Base-by-base conservation (phyloP, 2,888 invertebrate genomes). In the Stenurella melanura region DNA sequence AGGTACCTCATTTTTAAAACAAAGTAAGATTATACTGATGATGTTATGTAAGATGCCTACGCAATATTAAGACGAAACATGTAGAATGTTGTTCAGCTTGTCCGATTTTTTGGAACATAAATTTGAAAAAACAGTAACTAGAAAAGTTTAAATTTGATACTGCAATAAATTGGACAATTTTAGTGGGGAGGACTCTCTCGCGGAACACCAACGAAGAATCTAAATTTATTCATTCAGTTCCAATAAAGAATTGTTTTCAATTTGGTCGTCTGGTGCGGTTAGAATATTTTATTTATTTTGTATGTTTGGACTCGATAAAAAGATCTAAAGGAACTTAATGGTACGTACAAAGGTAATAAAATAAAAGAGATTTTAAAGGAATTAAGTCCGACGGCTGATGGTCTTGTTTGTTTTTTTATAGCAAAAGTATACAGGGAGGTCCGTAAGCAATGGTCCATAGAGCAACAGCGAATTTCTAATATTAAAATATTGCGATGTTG, bases 201-300 rank as follows among this genome's bases (percentile, higher is more conserved):
- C n/a, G 68, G 78, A 76, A 78, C 78, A 78, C 78, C 78, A 76
- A 78, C 78, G 78, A 78, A 56, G 71, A 57, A 30, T 71, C 71
- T 76, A 75, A 78, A 78, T 78, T 76, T 78, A 78, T 78, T 74
- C 76, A 78, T 78, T 74, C 76, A 26, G 54, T 42, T n/a, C 58
- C 34, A 15, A 42, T 61, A 30, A 63, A 63, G 78, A 71, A 76
- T 78, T 74, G 74, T 78, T 76, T 71, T 76, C 73, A 56, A 76
- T 73, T 73, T 75, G 18, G 73, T 66, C 72, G 74, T 72, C 78
- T 71, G 70, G 64, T 68, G 34, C 34, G 66, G 75, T 75, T 75
- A 68, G 75, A 73, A 73, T 73, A 60, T 73, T 67, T 73, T 67
- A 67, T 73, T 73, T 60, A 60, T 58, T 42, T 70, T 19, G 42